Percentiles rank a stretch among this genome's conserved stretches.
phyloP scores from a whole-genome alignment of 2,888 invertebrate species.

The Parnassius glacialis region DNA sequence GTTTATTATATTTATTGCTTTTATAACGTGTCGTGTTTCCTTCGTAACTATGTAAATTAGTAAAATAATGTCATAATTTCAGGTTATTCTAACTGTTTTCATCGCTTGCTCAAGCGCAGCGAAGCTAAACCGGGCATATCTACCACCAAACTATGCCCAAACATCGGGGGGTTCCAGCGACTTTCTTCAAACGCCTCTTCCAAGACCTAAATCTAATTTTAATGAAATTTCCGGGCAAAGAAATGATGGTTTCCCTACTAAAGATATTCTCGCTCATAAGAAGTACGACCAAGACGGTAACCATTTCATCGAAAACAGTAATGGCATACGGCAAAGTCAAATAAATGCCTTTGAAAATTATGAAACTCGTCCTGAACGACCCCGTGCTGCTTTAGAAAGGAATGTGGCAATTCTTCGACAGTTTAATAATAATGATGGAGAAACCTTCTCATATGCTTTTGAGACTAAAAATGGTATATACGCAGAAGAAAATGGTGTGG shows the following conservation, averaged over 20 bases:
- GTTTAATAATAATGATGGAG: conserved; percentile 63
- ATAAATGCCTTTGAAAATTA: conserved; percentile 33
- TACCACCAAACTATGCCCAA: conserved; percentile 57
- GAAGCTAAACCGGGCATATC: conserved; percentile 64
- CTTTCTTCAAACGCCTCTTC: conserved; percentile 52
- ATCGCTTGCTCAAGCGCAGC: conserved; percentile 49
- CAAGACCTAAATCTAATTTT: conserved; percentile 23
- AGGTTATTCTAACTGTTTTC: conserved; percentile 58
- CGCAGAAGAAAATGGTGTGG: conserved; percentile 68
- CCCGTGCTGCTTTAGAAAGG: conserved; percentile 63
- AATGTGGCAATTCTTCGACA: conserved; percentile 67
- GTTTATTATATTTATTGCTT: too few relatives aligned
- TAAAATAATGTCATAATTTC: conserved; percentile 20
- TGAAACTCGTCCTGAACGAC: conserved; percentile 50
- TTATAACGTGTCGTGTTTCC: not conserved
- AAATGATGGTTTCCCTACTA: conserved; percentile 14
- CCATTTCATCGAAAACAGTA: conserved; percentile 30
- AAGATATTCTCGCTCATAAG: conserved; percentile 22
- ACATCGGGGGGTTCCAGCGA: conserved; percentile 54
- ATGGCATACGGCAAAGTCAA: conserved; percentile 32
- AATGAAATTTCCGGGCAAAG: conserved; percentile 24
- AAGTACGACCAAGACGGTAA: conserved; percentile 35
- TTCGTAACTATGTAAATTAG: not conserved
- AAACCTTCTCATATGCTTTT: conserved; percentile 61
- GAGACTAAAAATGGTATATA: conserved; percentile 71